Base-by-base conservation (phyloP, 1,140 invertebrate genomes). In the Drosophila cardini region DNA sequence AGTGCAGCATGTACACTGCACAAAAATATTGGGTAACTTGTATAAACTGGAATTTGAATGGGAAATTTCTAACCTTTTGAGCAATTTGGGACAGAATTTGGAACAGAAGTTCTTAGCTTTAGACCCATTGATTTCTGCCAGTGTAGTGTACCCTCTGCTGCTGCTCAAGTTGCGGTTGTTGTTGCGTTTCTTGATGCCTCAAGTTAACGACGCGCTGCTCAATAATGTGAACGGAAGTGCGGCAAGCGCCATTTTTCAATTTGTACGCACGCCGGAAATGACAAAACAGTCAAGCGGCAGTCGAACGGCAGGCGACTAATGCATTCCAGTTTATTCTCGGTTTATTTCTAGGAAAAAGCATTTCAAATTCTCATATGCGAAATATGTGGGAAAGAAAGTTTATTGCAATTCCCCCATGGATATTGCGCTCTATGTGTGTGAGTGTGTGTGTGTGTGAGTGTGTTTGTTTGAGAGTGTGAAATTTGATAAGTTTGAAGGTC, bases 241-340 rank as follows among this genome's bases (percentile, higher is more conserved):
- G 82, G 78, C 82, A 69, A 82, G 64, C 61, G 83, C 78, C 68
- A 86, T 86, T 87, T 87, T 86, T 82, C 82, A 86, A 82, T 86
- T 87, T 78, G 75, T 78, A 60, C 71, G 67, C 60, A 36, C 75
- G 69, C 78, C 79, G 83, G 83, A 87, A 87, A 87, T 72, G 71
- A 65, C 78, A 76, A 76, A 48, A 71, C 60, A 62, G 53, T 36
- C 55, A 30, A 50, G 46, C 21, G 62, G 50, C 60, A 62, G 53
- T 36, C 55, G 30, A 50, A 38, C 21, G 62, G 50, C 52, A 72
- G 43, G 50, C 30, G 45, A 36, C 48, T 40, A 62, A 30, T 18
- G 62, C 18, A 53, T 53, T 15, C 13, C 45, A 18, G 21, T 70
- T 57, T 52, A 65, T 48, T 48, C 34, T 26, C 21, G 21, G 45